Evolutionary conservation across 2,888 invertebrate genomes (phyloP).

Genomic region (Orthonychiurus folsomi): DNA sequence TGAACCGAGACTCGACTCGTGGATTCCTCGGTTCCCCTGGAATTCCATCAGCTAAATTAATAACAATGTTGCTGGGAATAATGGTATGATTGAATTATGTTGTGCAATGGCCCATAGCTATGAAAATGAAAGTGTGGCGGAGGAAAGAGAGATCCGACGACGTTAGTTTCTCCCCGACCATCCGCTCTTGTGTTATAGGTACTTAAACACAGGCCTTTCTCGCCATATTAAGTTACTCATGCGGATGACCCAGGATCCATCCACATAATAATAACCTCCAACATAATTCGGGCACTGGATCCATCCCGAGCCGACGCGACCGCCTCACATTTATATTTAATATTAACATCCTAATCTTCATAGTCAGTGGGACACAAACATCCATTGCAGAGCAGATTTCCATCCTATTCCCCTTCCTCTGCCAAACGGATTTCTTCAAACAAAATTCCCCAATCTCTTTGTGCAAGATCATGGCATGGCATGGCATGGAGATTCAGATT

Average conservation of each 20-base stretch:
- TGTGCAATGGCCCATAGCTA: constrained; percentile 1
- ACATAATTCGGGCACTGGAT: too few species aligned
- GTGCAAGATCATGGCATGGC: too few species aligned
- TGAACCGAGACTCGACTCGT: too few species aligned
- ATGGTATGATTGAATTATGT: background rate
- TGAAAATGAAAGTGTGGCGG: background rate
- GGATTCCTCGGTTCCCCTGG: background rate
- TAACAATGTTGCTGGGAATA: background rate
- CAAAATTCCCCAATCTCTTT: too few species aligned
- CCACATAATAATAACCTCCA: too few species aligned
- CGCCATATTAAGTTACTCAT: background rate
- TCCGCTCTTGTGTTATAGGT: background rate
- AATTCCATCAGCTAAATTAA: background rate
- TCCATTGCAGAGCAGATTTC: too few species aligned
- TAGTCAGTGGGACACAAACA: background rate
- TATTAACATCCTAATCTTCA: background rate
- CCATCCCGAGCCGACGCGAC: too few species aligned
- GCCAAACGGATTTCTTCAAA: too few species aligned
- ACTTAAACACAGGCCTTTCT: background rate
- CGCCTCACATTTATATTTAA: background rate
- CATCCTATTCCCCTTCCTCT: too few species aligned
- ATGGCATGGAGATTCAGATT: too few species aligned
- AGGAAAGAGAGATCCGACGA: background rate
- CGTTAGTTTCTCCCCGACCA: too few species aligned
- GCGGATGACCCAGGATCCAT: too few species aligned